These are phyloP conservation scores for Acronicta leporina DNA, from an alignment of 2,888 invertebrate genomes.

Conservation along the genomic window DNA sequence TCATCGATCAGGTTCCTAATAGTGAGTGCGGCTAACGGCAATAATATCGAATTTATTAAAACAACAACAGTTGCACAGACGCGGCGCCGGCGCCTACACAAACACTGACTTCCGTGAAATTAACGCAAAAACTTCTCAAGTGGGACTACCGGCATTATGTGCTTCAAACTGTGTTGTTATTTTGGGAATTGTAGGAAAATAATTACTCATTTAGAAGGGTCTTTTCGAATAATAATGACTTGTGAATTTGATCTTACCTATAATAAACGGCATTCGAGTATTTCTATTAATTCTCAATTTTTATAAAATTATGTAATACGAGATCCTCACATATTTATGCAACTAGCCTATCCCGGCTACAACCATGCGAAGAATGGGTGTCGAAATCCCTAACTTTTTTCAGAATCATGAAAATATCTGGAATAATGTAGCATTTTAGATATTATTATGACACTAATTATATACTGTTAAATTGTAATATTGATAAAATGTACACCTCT, in stretches of 20 bases:
- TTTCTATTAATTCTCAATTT: no score
- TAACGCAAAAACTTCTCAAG: constrained; percentile 43
- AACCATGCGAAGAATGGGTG: no score
- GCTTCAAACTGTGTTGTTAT: constrained; percentile 41
- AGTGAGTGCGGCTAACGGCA: constrained; percentile 17
- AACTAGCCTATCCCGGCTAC: no score
- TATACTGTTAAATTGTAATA: no score
- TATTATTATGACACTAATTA: no score
- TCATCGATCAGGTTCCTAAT: constrained; percentile 11
- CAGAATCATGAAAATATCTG: no score
- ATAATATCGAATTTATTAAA: constrained; percentile 16
- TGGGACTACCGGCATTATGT: constrained; percentile 49
- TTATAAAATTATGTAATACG: no score
- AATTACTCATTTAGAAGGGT: constrained; percentile 2
- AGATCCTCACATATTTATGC: no score
- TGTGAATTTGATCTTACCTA: background rate
- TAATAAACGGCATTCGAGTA: no score
- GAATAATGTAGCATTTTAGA: no score
- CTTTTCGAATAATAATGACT: constrained; percentile 19
- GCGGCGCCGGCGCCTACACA: constrained; percentile 39
- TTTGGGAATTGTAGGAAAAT: constrained; percentile 23
- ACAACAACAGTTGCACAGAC: constrained; percentile 35
- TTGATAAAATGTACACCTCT: no score
- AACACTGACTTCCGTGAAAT: constrained; percentile 52
- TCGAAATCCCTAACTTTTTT: no score